These are phyloP conservation scores for Rhinoderma darwinii DNA, from an alignment of 2,113 vertebrate genomes.

Conservation along the genomic window DNA sequence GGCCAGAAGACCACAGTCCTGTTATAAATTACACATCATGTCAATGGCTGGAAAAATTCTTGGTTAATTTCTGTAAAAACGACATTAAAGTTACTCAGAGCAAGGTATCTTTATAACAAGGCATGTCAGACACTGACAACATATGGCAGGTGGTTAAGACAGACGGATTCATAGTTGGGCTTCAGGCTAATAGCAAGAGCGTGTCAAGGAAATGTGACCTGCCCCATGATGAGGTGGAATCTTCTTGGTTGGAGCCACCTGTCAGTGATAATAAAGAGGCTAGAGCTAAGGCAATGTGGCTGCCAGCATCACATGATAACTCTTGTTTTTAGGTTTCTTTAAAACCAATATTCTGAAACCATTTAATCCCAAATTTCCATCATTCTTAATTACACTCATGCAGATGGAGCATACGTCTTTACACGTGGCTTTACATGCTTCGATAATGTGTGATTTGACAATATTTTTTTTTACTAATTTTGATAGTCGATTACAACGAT, in stretches of 20 bases:
- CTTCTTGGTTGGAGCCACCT: neutral
- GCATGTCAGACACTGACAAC: neutral
- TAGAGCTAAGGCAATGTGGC: neutral
- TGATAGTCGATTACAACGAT: too few relatives aligned
- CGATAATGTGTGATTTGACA: too few relatives aligned
- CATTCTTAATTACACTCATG: too few relatives aligned
- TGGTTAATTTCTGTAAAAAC: neutral
- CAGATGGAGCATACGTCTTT: too few relatives aligned
- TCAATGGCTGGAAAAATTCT: neutral
- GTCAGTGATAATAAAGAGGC: neutral
- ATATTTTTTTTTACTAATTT: too few relatives aligned
- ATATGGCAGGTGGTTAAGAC: slow-evolving; percentile 17
- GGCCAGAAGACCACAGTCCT: too few relatives aligned
- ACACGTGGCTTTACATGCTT: too few relatives aligned
- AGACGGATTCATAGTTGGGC: slow-evolving; percentile 24
- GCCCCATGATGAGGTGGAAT: neutral
- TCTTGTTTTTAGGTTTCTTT: neutral
- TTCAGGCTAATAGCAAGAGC: neutral
- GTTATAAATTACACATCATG: neutral
- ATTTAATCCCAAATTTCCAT: too few relatives aligned
- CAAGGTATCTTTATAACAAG: neutral
- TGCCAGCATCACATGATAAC: neutral
- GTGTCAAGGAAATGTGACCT: slow-evolving; percentile 22
- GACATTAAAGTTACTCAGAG: neutral
- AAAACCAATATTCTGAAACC: neutral